phyloP scores from a whole-genome alignment of 2,113 vertebrate genomes.

The Hippocampus barbouri region DNA sequence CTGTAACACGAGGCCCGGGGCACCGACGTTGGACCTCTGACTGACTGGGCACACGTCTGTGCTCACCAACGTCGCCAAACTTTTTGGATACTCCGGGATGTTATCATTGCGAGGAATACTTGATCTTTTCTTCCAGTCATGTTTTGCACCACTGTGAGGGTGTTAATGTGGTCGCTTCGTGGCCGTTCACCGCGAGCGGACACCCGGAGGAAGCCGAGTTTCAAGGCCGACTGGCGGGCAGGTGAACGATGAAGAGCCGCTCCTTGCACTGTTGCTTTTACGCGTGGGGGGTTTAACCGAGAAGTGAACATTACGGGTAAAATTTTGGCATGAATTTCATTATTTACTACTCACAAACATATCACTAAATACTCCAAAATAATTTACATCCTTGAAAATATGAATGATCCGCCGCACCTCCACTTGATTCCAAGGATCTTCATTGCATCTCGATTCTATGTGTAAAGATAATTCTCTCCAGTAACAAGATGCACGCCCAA shows the following conservation, averaged over 20 bases:
- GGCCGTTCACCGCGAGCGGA: constrained; percentile 37
- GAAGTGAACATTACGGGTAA: background rate
- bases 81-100: constrained; percentile 21
- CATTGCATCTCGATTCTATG: background rate
- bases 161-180: background rate
- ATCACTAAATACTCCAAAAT: background rate
- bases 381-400: background rate
- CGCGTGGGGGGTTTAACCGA: constrained; percentile 22
- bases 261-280: constrained; percentile 27
- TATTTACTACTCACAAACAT: background rate
- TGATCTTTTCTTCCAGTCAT: background rate
- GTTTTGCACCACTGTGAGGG: background rate
- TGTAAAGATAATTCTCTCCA: background rate
- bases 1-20: constrained; percentile 49
- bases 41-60: constrained; percentile 29
- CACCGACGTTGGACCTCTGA: constrained; percentile 15
- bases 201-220: constrained; percentile 16
- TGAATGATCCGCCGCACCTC: background rate
- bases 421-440: background rate
- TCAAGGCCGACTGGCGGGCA: constrained; percentile 32
- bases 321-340: background rate
- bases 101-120: constrained; percentile 6
- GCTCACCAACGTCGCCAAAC: constrained; percentile 13
- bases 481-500: background rate
- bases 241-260: constrained; percentile 28